Evolutionary conservation across 2,797 vertebrate genomes (phyloP), one percentile per base, ranked within the genome.

Genomic region (Oryzias dopingdopingensis): DNA sequence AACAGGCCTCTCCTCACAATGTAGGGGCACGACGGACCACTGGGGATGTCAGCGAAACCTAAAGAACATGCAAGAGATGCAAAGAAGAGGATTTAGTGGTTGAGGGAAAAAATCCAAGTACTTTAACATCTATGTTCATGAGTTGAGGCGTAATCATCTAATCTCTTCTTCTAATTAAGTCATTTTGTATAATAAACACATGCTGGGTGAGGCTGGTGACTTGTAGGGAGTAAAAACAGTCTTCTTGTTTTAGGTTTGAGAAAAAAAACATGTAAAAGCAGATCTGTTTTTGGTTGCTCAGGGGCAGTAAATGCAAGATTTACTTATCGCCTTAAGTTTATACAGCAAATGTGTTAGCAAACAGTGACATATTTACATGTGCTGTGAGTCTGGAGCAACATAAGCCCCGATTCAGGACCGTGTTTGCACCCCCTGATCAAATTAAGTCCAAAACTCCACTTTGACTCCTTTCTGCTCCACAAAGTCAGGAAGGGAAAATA

Each of bases 21-120:
- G 46, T 93, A 93, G 1, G 93, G 93, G 61, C 93, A 94, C 0
- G 91, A 87, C 0, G 89, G 85, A 3, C 92, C 93, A 4, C 59
- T 91, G 37, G 93, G 93, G 56, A 94, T 94, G 72, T 94, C 93
- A 0, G 93, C 93, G 82, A 94, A 94, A 48, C 93, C 93, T 94
- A 73, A 43, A 69, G 37, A 49, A 58, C 4, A 2, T 37, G 49
- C 6, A 24, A 51, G 18, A 43, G 45, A 51, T 37, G 12, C 12
- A 37, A 52, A 15, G 14, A 53, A 2, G 26, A 6, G 7, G 26
- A 29, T 29, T 29, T 29, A 29, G 5, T 29, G 26, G 26, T 29
- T 55, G 10, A 44, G 6, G 2, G 12, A 62, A 6, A 42, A 5
- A 62, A 13, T 4, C 5, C 10, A 41, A 41, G 37, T 8, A 8